Conservation (phyloP, 2,113 vertebrate genomes). For the Anas platyrhynchos region DNA sequence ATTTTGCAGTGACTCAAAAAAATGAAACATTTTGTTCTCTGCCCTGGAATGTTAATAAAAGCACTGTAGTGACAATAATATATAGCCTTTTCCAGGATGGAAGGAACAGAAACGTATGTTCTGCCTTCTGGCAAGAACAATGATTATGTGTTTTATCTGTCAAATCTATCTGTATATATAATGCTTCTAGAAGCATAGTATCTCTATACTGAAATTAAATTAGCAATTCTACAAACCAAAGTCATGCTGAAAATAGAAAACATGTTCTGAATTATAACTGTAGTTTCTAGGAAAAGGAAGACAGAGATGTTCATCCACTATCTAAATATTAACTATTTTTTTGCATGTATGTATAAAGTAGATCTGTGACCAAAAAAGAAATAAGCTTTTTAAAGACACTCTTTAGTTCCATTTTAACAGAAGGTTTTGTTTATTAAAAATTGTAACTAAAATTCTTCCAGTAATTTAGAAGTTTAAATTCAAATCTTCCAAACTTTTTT, state of each 20-base stretch:
- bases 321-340: neutral
- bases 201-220: neutral
- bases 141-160: slow-evolving; percentile 7
- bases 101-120: neutral
- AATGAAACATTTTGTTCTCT: slow-evolving; percentile 12
- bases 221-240: neutral
- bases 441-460: neutral
- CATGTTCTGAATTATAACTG: neutral
- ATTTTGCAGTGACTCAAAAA: neutral
- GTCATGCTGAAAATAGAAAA: neutral
- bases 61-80: slow-evolving; percentile 25
- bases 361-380: neutral
- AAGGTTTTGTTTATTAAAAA: neutral
- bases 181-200: neutral
- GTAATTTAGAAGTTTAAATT: neutral
- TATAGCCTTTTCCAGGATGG: neutral
- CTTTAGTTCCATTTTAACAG: neutral
- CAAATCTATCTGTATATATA: neutral
- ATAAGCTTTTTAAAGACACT: neutral
- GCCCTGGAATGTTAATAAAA: slow-evolving; percentile 34
- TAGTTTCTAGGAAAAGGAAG: neutral
- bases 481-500: neutral
- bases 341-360: neutral
- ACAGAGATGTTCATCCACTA: neutral
- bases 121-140: slow-evolving; percentile 33